Base-by-base conservation (phyloP, 2,797 vertebrate species). In the Tarsius wallacei region DNA sequence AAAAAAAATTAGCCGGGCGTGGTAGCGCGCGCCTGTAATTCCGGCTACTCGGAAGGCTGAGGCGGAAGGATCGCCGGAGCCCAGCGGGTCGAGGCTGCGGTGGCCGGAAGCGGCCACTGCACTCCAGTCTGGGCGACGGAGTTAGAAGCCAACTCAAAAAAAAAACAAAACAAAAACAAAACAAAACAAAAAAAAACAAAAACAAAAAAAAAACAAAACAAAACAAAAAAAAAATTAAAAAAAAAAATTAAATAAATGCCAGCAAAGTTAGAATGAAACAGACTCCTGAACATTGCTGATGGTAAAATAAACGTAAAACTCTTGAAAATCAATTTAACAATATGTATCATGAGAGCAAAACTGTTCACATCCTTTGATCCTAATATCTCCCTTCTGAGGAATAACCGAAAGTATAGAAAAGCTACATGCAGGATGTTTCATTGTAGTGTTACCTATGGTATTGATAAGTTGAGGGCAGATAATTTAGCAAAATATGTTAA, bases 401-500 rank as follows among this genome's bases (percentile, higher is more conserved):
- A 81, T 31, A 68, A 84, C n/a, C 53, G 21, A 49, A 87, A 90
- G 7, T 49, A 49, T 2, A 83, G 51, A 33, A 93, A 76, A 85
- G 31, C 42, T 64, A 87, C 8, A 11, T 36, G 9, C 6, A 95
- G 59, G 51, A 57, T 63, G 10, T 57, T 53, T 64, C 47, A 57
- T 36, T 26, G 13, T 21, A 59, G 33, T 64, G 22, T 57, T 71
- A 77, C 33, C 71, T 59, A 14, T 2, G 70, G 42, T 42, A 14
- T 61, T 59, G n/a, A n/a, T 15, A 94, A 53, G 19, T 19, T 59
- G 28, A 95, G 26, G 78, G 15, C 22, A 83, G 57, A 68, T 78
- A 81, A 73, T 63, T 61, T 82, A 83, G 55, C 28, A 83, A 95
- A 91, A 90, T 83, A 89, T 21, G 71, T 71, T 74, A 91, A 81